A percentile compares a stretch with the other conserved stretches of the same genome.
Evolutionary conservation across 2,113 vertebrate genomes (phyloP).

Genomic region (Thalassoma bifasciatum): DNA sequence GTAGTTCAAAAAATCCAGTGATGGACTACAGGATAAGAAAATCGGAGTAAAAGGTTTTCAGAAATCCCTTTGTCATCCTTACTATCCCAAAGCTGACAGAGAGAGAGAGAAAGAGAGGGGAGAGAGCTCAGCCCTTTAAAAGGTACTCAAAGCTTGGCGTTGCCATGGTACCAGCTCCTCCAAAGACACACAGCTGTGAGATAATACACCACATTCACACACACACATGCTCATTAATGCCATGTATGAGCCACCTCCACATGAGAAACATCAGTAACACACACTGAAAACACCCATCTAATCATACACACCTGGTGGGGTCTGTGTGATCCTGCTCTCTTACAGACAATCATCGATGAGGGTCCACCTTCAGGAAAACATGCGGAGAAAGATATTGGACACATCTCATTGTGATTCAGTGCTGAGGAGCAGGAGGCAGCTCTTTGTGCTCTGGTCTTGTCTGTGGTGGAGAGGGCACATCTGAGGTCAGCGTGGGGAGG

Average conservation of each 20-base stretch:
- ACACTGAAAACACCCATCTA: not conserved
- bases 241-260: not conserved
- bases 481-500: not conserved
- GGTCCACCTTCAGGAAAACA: not conserved
- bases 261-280: not conserved
- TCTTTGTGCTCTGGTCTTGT: not conserved
- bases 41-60: not conserved
- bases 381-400: not conserved
- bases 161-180: slow-evolving; percentile 69
- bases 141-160: slow-evolving; percentile 73
- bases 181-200: slow-evolving; percentile 30
- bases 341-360: not conserved
- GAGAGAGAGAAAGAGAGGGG: slow-evolving; percentile 42
- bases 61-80: slow-evolving; percentile 1
- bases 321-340: not conserved
- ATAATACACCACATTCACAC: slow-evolving; percentile 15
- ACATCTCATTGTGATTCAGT: not conserved
- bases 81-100: too few relatives aligned
- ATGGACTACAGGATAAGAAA: too few relatives aligned
- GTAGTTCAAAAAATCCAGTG: not conserved
- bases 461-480: not conserved
- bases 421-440: not conserved
- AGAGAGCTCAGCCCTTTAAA: slow-evolving; percentile 44
- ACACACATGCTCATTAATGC: slow-evolving; percentile 12
- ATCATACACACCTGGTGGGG: not conserved